These are phyloP conservation scores for Drosophila biarmipes DNA, from an alignment of 1,140 invertebrate genomes.

Conservation along the genomic window DNA sequence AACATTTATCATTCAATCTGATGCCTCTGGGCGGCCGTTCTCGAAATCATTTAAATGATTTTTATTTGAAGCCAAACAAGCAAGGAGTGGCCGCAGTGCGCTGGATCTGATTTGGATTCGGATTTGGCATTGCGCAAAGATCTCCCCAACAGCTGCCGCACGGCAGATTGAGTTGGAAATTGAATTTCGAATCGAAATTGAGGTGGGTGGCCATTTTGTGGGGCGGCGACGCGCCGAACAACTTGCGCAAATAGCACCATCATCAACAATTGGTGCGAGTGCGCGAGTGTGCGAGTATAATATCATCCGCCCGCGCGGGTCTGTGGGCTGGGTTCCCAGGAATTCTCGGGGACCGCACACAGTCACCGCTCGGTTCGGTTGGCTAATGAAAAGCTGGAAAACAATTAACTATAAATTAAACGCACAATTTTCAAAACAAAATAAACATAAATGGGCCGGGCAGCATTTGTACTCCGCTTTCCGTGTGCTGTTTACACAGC, in stretches of 20 bases:
- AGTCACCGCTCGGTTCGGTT: slow-evolving; percentile 66
- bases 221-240: slow-evolving; percentile 57
- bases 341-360: slow-evolving; percentile 70
- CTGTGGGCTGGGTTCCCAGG: slow-evolving; percentile 59
- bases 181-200: slow-evolving; percentile 37
- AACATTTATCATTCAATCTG: slow-evolving; percentile 81
- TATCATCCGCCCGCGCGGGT: slow-evolving; percentile 23
- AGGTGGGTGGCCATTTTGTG: slow-evolving; percentile 80
- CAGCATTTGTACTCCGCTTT: slow-evolving; percentile 63
- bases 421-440: slow-evolving; percentile 82
- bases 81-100: slow-evolving; percentile 60
- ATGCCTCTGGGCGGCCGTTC: slow-evolving; percentile 28
- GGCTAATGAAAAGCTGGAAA: slow-evolving; percentile 79
- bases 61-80: slow-evolving; percentile 81
- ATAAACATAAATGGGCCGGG: slow-evolving; percentile 76
- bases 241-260: slow-evolving; percentile 70
- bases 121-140: slow-evolving; percentile 72
- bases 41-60: slow-evolving; percentile 75
- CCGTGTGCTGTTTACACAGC: slow-evolving; percentile 62
- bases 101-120: slow-evolving; percentile 1
- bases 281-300: slow-evolving; percentile 48
- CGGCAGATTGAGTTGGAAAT: slow-evolving; percentile 51
- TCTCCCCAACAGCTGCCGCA: slow-evolving; percentile 68
- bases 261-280: slow-evolving; percentile 72
- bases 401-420: slow-evolving; percentile 83